Evolutionary conservation across 1,140 invertebrate genomes (phyloP), one percentile per base, ranked within the genome.

Genomic region (Gonioctena quinquepunctata): DNA sequence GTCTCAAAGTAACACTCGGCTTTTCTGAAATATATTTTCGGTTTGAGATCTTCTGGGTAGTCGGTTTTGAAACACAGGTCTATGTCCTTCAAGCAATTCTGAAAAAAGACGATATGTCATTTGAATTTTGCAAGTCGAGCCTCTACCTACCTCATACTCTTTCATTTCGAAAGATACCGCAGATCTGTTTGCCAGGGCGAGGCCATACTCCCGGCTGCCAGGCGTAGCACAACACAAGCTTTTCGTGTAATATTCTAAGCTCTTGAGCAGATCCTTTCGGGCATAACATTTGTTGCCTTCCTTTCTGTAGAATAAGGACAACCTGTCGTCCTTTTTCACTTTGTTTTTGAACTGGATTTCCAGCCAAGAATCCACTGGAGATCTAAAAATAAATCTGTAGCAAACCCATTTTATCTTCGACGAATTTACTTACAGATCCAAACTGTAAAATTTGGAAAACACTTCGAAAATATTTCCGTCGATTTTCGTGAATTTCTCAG

Each of bases 1-100:
- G 72, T 68, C 52, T 76, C 70, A 65, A 56, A 70, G n/a, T 67
- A 79, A 71, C 79, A 81, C 42, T 79, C 71, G 11, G 67, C 66
- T 73, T 77, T 77, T 56, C 79, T 76, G 3, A 78, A 48, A 23
- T 67, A 76, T 19, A 81, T 62, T 74, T 81, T 81, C 3, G 75
- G 76, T 54, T 72, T 74, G 6, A 81, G 50, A 68, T 75, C 70
- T 22, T 69, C 74, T 21, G 77, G 76, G 60, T 75, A 78, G 26
- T 75, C 71, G 13, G 64, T 73, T 50, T 76, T 72, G 27, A 81
- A 77, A 66, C 77, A 80, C 19, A 71, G 56, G 16, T 80, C 70
- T 16, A 81, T 78, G 70, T 80, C 78, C 61, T 73, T 76, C 19
- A 81, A 62, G 69, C 77, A 81, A 64, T 76, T 70, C 75, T 80